Evolutionary conservation across 1,140 invertebrate genomes (phyloP), one percentile per base, ranked within the genome.

Genomic region (Sminthurides bifidus): DNA sequence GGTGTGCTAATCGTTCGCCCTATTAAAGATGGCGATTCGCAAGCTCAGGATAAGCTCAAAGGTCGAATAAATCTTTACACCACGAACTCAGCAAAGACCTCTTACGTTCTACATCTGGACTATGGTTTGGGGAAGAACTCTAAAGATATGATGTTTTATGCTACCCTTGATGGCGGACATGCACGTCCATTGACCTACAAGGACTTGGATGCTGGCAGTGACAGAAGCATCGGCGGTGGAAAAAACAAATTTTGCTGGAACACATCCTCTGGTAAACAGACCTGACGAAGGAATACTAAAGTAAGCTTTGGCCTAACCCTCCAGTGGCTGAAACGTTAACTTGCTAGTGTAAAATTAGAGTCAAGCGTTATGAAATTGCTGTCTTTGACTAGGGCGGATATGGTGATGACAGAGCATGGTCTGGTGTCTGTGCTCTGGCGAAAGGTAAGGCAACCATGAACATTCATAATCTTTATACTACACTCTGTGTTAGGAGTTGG

Each of bases 131-230:
- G 35, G 3, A 21, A 21, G 3, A 33, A 33, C 6, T 29, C 29
- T 19, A 27, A 41, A 48, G 52, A 59, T 23, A 17, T 44, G 6
- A 27, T 51, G 1, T 17, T 59, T 35, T 55, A 31, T 44, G 52
- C 49, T 14, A 48, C 45, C 0, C 12, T 52, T 1, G 58, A 59
- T 41, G 52, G 52, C 12, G 33, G 52, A 2, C 33, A 48, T 44
- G 56, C 56, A 12, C 17, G 50, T 24, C 56, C 56, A 12, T 31
- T 58, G 14, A 26, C 14, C 17, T 58, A 52, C 41, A 31, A 43
- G 15, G 15, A 10, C n/a, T n/a, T n/a, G n/a, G n/a, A n/a, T n/a
- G n/a, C n/a, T n/a, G n/a, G 21, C 6, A 21, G 23, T 15, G 6
- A 14, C 23, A 44, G 46, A 49, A 15, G 10, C 44, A 30, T 17